A percentile compares a stretch with the other conserved stretches of the same genome.
Conservation (phyloP, 2,888 invertebrate genomes). For the Dione juno region DNA sequence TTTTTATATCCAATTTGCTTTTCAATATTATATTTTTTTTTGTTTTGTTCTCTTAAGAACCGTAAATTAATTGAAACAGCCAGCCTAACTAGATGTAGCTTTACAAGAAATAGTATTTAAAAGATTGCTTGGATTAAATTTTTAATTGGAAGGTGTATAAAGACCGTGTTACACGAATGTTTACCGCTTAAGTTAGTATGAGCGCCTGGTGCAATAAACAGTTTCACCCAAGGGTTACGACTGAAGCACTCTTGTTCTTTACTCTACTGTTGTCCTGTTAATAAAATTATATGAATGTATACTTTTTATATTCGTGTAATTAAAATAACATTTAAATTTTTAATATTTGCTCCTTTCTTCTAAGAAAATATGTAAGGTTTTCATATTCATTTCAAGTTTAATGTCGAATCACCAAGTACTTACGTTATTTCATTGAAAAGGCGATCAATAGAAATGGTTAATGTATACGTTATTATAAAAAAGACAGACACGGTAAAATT, state of each 20-base stretch:
- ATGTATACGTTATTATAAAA: constrained; percentile 27
- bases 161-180: constrained; percentile 40
- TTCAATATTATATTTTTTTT: constrained; percentile 12
- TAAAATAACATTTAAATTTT: background rate
- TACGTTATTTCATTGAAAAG: background rate
- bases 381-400: no score
- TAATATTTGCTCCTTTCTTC: background rate
- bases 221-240: constrained; percentile 39
- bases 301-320: constrained; percentile 20
- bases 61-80: constrained; percentile 30
- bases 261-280: constrained; percentile 41
- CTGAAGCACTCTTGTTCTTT: constrained; percentile 35
- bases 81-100: constrained; percentile 29
- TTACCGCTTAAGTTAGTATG: constrained; percentile 37
- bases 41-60: constrained; percentile 20
- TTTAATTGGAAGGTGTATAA: constrained; percentile 42
- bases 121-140: constrained; percentile 41
- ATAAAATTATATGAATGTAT: constrained; percentile 16
- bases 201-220: constrained; percentile 34
- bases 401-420: no score
- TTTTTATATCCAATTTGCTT: constrained; percentile 11
- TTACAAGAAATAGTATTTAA: constrained; percentile 41
- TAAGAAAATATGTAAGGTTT: no score
- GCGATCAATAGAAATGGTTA: constrained; percentile 20
- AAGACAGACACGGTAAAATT: constrained; percentile 30